A percentile compares a stretch with the other conserved stretches of the same genome.
phyloP scores from a whole-genome alignment of 1,140 invertebrate species.

The Orchesella cincta region DNA sequence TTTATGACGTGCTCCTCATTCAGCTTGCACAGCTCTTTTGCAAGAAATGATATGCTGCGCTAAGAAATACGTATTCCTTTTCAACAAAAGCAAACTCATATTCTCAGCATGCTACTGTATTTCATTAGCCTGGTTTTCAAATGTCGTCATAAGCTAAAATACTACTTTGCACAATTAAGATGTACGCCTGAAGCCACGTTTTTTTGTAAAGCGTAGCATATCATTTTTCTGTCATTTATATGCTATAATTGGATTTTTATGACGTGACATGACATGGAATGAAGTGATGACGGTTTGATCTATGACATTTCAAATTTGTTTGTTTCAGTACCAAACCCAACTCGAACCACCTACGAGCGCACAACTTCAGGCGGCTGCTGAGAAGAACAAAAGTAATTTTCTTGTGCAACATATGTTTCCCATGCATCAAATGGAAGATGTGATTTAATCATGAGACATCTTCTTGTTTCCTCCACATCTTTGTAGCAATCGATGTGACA shows the following conservation, averaged over 20 bases:
- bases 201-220: no score
- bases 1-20: no score
- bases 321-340: conserved; percentile 59
- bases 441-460: not conserved
- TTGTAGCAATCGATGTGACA: conserved; percentile 57
- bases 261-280: not conserved
- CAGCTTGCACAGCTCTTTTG: no score
- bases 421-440: not conserved
- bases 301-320: conserved; percentile 37
- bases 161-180: no score
- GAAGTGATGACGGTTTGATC: not conserved
- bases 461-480: not conserved
- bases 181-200: no score
- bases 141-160: no score
- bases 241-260: conserved; percentile 9
- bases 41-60: no score
- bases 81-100: no score
- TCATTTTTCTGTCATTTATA: no score
- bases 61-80: no score
- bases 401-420: not conserved
- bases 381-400: not conserved
- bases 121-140: no score
- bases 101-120: no score
- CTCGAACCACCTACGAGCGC: conserved; percentile 55
- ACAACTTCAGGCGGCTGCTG: not conserved